Base-by-base conservation (phyloP, 2,113 vertebrate genomes). In the Cynopterus brachyotis region DNA sequence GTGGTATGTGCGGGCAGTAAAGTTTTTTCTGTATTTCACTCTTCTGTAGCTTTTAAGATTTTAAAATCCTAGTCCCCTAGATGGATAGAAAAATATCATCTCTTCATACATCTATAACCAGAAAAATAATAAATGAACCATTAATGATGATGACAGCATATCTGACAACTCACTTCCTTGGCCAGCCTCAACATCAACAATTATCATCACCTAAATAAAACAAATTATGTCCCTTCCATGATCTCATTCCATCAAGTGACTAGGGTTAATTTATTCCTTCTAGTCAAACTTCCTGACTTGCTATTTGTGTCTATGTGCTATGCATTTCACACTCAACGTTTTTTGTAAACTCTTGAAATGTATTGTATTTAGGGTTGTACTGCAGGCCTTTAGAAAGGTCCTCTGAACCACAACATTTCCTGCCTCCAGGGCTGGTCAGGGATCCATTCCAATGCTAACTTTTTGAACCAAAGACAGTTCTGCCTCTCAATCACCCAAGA, bases 221-320 rank as follows among this genome's bases (percentile, higher is more conserved):
- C 78, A 92, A 88, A 86, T 40, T 50, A 30, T 1, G 5, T 40
- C 59, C 59, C 47, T 91, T 93, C 81, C 55, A 82, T 66, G 88
- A 95, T 69, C 88, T 97, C 96, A 96, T 60, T 66, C 64, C 40
- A 83, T 79, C 88, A 95, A 93, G 72, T 88, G 32, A 94, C 88
- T 50, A 26, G 24, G 90, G 84, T 45, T 92, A 78, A 94, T 79
- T 84, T 91, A 97, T 79, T 96, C 53, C 88, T 95, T 92, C 94
- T 53, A 96, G 84, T 82, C 80, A 88, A 78, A 94, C 76, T 85
- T 96, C 53, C 88, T 93, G 84, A 87, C 37, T 90, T 92, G 66
- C 55, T 94, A 80, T 86, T 35, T 32, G 16, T 66, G 26, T 92
- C 86, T 76, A 37, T 50, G 37, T 93, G 80, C 42, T 83, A 78